A percentile compares a stretch with the other conserved stretches of the same genome.
These are phyloP conservation scores for Trichogramma evanescens DNA, from an alignment of 2,888 invertebrate genomes.

Conservation along the genomic window DNA sequence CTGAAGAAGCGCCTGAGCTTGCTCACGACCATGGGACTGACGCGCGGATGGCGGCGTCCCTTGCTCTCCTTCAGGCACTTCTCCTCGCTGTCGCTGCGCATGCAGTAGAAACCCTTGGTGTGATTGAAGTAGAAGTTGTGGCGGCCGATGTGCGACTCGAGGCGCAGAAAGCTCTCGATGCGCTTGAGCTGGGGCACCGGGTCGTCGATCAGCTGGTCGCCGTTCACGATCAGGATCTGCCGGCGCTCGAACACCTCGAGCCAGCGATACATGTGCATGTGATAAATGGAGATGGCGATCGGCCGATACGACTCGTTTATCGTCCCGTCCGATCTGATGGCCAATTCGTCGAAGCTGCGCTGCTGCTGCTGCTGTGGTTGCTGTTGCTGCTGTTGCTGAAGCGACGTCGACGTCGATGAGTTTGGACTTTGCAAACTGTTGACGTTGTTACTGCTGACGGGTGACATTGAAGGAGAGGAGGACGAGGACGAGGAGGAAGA, in stretches of 20 bases:
- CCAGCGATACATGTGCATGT: constrained; percentile 85
- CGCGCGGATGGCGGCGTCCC: constrained; percentile 75
- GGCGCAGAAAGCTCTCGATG: constrained; percentile 80
- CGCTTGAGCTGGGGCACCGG: constrained; percentile 80
- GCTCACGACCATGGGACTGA: constrained; percentile 71
- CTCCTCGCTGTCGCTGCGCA: constrained; percentile 76
- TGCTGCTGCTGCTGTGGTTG: constrained; percentile 19
- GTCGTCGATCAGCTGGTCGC: constrained; percentile 83
- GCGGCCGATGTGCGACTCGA: constrained; percentile 63
- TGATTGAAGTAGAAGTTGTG: constrained; percentile 95
- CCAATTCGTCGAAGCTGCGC: constrained; percentile 73
- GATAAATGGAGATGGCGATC: constrained; percentile 83
- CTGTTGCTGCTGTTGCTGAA: constrained; percentile 13
- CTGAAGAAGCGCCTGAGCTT: constrained; percentile 79
- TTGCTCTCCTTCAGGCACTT: constrained; percentile 79
- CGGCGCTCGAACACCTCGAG: constrained; percentile 84
- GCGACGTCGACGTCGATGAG: neutral
- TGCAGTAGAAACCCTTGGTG: constrained; percentile 93
- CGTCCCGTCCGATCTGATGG: constrained; percentile 71
- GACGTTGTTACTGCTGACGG: neutral
- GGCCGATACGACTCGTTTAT: constrained; percentile 80
- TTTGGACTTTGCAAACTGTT: neutral
- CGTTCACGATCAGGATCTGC: constrained; percentile 91
- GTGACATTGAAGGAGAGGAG: too few species aligned
- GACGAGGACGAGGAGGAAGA: constrained; percentile 19